A percentile compares a stretch with the other conserved stretches of the same genome.
phyloP scores from a whole-genome alignment of 1,140 invertebrate genomes.

The Bombus haemorrhoidalis region DNA sequence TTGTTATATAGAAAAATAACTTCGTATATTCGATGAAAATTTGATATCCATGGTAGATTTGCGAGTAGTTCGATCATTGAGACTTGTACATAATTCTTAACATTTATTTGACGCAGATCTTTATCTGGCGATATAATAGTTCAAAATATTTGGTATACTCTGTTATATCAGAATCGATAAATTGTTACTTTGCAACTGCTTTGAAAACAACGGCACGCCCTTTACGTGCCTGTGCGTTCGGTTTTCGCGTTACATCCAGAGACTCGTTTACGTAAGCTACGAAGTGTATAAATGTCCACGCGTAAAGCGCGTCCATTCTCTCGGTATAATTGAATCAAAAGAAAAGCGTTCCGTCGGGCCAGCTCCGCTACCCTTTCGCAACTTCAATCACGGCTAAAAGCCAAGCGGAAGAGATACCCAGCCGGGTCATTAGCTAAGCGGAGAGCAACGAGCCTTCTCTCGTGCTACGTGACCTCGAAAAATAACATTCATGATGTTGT shows the following conservation, averaged over 20 bases:
- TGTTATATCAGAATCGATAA: neutral
- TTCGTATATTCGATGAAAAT: neutral
- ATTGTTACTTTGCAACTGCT: neutral
- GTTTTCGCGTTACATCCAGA: neutral
- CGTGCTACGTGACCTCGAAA: neutral
- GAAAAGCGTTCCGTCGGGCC: slow-evolving; percentile 1
- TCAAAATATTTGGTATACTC: too few species aligned
- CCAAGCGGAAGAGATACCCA: neutral
- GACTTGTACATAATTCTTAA: too few species aligned
- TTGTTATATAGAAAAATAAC: neutral
- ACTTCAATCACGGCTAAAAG: slow-evolving; percentile 22
- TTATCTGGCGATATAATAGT: neutral
- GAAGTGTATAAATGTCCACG: slow-evolving; percentile 35
- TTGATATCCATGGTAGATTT: too few species aligned
- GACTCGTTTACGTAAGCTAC: slow-evolving; percentile 24
- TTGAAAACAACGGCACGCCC: neutral
- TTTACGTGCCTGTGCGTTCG: neutral
- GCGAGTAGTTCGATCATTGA: too few species aligned
- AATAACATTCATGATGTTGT: slow-evolving; percentile 5
- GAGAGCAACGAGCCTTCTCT: neutral
- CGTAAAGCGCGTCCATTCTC: slow-evolving; percentile 5
- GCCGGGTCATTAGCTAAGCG: neutral
- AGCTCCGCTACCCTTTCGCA: slow-evolving; percentile 14
- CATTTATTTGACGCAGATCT: neutral
- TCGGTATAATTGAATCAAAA: slow-evolving; percentile 27